Percentiles rank a stretch among this genome's conserved stretches.
Conservation (phyloP, 1,140 invertebrate genomes). For the Ruditapes philippinarum region DNA sequence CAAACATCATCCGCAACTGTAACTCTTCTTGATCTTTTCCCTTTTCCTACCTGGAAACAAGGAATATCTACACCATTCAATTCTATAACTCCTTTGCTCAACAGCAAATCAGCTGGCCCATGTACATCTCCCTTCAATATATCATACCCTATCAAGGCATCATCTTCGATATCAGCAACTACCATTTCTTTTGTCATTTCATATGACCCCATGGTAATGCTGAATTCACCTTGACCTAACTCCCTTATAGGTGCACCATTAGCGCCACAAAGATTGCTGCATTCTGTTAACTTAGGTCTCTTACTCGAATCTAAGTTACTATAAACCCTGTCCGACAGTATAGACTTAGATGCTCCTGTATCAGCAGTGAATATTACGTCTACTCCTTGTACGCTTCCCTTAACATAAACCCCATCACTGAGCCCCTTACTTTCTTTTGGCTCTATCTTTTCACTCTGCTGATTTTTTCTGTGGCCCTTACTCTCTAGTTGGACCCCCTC, state of each 20-base stretch:
- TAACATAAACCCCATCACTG: slow-evolving; percentile 15
- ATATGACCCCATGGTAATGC: not conserved
- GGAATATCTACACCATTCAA: slow-evolving; percentile 13
- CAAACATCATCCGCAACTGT: not conserved
- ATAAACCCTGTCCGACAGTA: slow-evolving; percentile 1
- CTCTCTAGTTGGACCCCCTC: slow-evolving; percentile 1
- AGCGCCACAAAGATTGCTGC: not conserved
- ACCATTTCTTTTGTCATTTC: not conserved
- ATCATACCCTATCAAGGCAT: not conserved
- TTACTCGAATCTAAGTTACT: not conserved
- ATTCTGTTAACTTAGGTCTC: not conserved
- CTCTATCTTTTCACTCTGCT: not conserved
- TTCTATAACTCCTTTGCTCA: not conserved
- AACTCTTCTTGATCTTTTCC: not conserved
- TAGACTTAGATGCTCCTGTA: not conserved
- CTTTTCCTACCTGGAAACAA: not conserved
- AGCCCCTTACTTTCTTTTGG: not conserved
- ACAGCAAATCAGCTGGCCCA: slow-evolving; percentile 3
- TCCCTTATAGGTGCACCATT: not conserved
- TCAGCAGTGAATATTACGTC: not conserved
- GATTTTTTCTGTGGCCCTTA: not conserved
- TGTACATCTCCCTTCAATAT: not conserved
- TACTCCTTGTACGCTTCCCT: not conserved
- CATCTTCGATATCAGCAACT: slow-evolving; percentile 10
- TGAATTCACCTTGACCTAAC: not conserved